Evolutionary conservation across 2,113 vertebrate species (phyloP).

Genomic region (Toxotes jaculatrix): DNA sequence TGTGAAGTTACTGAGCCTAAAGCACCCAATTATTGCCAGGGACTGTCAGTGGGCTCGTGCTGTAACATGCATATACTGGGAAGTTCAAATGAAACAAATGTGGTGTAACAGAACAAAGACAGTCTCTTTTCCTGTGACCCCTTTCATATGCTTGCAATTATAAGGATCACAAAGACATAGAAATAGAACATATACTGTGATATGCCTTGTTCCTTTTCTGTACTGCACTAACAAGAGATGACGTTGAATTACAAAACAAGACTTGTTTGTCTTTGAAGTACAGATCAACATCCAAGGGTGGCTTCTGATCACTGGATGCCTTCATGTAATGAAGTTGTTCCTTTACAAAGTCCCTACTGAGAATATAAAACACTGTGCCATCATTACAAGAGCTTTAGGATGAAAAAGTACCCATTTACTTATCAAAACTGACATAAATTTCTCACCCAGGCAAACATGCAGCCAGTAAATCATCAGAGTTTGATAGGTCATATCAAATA

Average conservation of each 20-base stretch:
- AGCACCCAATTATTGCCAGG: constrained; percentile 58
- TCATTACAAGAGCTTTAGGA: constrained; percentile 27
- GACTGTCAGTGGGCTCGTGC: constrained; percentile 25
- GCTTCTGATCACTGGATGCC: constrained; percentile 44
- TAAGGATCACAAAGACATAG: constrained; percentile 15
- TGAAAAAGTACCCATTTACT: constrained; percentile 43
- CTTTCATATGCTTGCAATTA: constrained; percentile 56
- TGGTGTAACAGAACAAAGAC: constrained; percentile 43
- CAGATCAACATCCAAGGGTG: constrained; percentile 39
- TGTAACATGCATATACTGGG: constrained; percentile 20
- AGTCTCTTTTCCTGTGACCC: constrained; percentile 31
- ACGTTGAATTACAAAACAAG: constrained; percentile 32
- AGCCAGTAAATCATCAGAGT: constrained; percentile 18
- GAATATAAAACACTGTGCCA: constrained; percentile 38
- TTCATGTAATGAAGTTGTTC: constrained; percentile 45
- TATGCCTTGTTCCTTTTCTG: constrained; percentile 3
- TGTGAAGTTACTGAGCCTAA: constrained; percentile 51
- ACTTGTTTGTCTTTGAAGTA: constrained; percentile 55
- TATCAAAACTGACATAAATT: constrained; percentile 52
- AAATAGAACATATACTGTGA: constrained; percentile 2
- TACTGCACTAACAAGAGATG: constrained; percentile 27
- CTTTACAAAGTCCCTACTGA: constrained; percentile 8
- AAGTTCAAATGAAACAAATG: constrained; percentile 60
- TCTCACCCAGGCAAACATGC: neutral
- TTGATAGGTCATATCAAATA: constrained; percentile 29